Evolutionary conservation across 2,113 vertebrate species (phyloP).

Genomic region (Danio rerio): DNA sequence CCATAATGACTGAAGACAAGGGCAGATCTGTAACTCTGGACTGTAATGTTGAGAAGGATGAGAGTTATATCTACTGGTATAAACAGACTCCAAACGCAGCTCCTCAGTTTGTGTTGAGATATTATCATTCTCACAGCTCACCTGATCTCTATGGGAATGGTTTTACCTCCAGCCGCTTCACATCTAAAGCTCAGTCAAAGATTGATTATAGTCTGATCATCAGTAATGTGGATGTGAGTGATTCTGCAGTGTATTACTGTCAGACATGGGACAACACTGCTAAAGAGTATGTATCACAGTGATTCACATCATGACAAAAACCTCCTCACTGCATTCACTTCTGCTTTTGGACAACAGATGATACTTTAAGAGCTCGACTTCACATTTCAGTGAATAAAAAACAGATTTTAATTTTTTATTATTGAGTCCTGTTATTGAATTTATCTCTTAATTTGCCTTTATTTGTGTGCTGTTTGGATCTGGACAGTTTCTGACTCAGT

Average conservation of each 20-base stretch:
- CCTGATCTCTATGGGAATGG: slow-evolving; percentile 13
- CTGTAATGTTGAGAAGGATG: not conserved
- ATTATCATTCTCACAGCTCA: rapidly evolving
- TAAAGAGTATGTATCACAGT: no score
- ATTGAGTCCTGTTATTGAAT: no score
- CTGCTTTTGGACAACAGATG: no score
- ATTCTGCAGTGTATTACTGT: slow-evolving; percentile 71
- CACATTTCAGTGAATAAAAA: no score
- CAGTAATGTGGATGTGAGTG: slow-evolving; percentile 60
- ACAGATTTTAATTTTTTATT: no score
- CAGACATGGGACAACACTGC: no score
- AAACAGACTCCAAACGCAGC: slow-evolving; percentile 59
- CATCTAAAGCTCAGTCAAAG: slow-evolving; percentile 53
- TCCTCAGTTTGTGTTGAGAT: slow-evolving; percentile 49
- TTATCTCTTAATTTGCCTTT: no score
- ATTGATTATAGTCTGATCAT: slow-evolving; percentile 65
- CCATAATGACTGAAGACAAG: not conserved
- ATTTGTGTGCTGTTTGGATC: no score
- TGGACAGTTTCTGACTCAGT: no score
- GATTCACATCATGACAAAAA: no score
- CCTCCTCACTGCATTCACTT: no score
- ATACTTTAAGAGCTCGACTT: no score
- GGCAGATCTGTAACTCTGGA: not conserved
- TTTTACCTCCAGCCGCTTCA: slow-evolving; percentile 54
- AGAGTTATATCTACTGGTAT: slow-evolving; percentile 38